Base-by-base conservation (phyloP, 2,888 invertebrate genomes). In the Volucella zonaria region DNA sequence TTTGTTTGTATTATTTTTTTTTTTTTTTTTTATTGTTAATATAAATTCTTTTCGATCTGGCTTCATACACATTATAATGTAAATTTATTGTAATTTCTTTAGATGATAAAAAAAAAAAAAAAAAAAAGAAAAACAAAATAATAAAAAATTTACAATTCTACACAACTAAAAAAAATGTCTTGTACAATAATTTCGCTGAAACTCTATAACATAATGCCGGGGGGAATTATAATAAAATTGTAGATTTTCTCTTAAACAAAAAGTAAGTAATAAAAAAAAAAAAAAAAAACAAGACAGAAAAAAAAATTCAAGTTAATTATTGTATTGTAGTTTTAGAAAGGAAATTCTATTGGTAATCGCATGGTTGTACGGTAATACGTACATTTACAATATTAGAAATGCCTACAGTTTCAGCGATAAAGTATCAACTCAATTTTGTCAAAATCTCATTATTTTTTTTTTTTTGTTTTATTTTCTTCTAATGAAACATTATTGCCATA, bases 11-110 rank as follows among this genome's bases (percentile, higher is more conserved):
- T 23, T 23, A 23, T 23, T 49, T 66, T 38, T 38, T 40, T 52
- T 58, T 66, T 77, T 52, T 68, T 77, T 51, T 61, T 76, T 68
- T 74, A 64, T 43, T 61, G 51, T n/a, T 47, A 31, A 56, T 67
- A 67, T 74, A 62, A 52, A 76, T 68, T 76, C 67, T 77, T 78
- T 78, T 78, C 77, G 62, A 62, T 78, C 70, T 70, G 70, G 77
- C 77, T 42, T 74, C 68, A 66, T 76, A 76, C 76, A 76, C 31
- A 52, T 76, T 68, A 67, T 42, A 62, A 43, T 73, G 73, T 62
- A 52, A 15, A 11, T 64, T 42, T 49, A 49, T 51, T 75, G 70
- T 70, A 54, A 42, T 62, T 62, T 43, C 15, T 68, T 45, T 61
- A 52, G 59, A 76, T 38, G 45, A 59, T 52, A 59, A 59, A 45